These are phyloP conservation scores for Oligia latruncula DNA, from an alignment of 2,888 invertebrate genomes.

Conservation along the genomic window DNA sequence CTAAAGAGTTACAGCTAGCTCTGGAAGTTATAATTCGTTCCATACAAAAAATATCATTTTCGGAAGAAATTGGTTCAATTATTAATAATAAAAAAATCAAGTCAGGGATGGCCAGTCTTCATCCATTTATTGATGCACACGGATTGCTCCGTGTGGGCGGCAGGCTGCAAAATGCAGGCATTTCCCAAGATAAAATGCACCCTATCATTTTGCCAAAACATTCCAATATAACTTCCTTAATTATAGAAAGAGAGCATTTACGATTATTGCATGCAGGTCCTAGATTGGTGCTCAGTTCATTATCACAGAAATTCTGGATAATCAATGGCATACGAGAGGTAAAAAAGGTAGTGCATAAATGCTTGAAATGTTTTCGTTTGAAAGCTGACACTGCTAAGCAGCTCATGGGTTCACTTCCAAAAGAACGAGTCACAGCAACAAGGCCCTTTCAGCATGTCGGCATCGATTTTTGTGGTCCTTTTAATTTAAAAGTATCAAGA, in stretches of 20 bases:
- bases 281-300: neutral
- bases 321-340: neutral
- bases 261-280: neutral
- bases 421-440: neutral
- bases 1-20: no score
- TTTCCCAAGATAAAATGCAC: neutral
- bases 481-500: neutral
- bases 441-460: slow-evolving; percentile 2
- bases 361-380: neutral
- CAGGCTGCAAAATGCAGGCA: slow-evolving; percentile 3
- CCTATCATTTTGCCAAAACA: slow-evolving; percentile 3
- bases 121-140: neutral
- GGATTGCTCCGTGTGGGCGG: neutral
- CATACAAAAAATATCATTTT: no score
- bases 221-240: neutral
- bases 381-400: neutral
- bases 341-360: neutral
- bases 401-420: neutral
- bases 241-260: slow-evolving; percentile 3
- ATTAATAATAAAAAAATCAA: neutral
- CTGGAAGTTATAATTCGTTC: no score
- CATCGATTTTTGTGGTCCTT: slow-evolving; percentile 2
- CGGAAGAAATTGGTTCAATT: no score
- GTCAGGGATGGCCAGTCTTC: neutral
- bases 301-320: slow-evolving; percentile 2